These are phyloP conservation scores for Panagrolaimus sp. DNA, from an alignment of 1,140 invertebrate species.

Conservation along the genomic window DNA sequence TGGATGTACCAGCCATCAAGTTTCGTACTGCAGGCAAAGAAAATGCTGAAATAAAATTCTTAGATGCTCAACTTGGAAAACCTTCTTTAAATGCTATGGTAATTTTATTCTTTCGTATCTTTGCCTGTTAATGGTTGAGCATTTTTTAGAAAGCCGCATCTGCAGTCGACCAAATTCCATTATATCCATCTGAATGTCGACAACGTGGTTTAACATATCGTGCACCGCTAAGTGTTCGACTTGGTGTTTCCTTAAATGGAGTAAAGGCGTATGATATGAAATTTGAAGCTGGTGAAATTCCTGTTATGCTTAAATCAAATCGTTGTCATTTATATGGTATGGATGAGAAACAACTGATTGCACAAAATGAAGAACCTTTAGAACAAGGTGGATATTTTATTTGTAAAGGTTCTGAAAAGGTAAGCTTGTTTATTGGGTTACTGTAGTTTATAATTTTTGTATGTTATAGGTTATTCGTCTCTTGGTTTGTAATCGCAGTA, in stretches of 20 bases:
- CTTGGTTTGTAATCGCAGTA: conserved; percentile 53
- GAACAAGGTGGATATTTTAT: conserved; percentile 58
- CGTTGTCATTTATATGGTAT: conserved; percentile 49
- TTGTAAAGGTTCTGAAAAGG: conserved; percentile 57
- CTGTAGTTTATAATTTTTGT: conserved; percentile 2
- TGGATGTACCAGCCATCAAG: conserved; percentile 52
- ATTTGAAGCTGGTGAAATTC: conserved; percentile 48
- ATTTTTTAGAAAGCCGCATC: not conserved
- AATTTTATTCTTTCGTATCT: conserved; percentile 9
- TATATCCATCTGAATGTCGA: conserved; percentile 53
- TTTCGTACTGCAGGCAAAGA: conserved; percentile 48
- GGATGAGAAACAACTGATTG: conserved; percentile 38
- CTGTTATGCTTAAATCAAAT: conserved; percentile 56
- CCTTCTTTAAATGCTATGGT: conserved; percentile 18
- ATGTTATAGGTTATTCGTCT: conserved; percentile 45
- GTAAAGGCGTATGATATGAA: conserved; percentile 43
- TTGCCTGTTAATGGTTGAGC: not conserved
- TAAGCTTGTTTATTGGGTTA: conserved; percentile 18
- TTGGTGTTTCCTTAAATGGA: conserved; percentile 45
- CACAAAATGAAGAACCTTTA: conserved; percentile 48
- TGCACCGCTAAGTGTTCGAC: conserved; percentile 43
- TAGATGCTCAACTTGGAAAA: conserved; percentile 30
- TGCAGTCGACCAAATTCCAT: conserved; percentile 18
- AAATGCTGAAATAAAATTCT: conserved; percentile 52
- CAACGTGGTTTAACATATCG: conserved; percentile 55